Percentiles rank a stretch among this genome's conserved stretches.
These are phyloP conservation scores for Procavia capensis DNA, from an alignment of 2,113 vertebrate species.

Conservation along the genomic window DNA sequence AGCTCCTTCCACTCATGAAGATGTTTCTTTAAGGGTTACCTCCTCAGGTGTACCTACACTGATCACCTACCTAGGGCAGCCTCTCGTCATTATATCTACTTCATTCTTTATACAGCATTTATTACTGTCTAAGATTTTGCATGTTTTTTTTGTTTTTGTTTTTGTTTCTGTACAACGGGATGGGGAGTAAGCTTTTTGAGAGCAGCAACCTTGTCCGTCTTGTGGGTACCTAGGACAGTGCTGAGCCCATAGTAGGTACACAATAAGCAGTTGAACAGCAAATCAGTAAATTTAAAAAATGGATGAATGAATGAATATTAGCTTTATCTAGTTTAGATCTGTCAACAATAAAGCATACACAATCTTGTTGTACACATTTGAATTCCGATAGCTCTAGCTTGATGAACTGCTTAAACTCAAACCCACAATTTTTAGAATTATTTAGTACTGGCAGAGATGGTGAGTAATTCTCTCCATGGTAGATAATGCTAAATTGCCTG, in stretches of 20 bases:
- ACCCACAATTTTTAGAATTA: slow-evolving; percentile 59
- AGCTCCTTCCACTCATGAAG: not conserved
- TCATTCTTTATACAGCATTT: not conserved
- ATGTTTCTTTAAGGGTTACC: not conserved
- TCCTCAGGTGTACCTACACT: not conserved
- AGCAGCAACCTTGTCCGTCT: not conserved
- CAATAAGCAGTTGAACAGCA: not conserved
- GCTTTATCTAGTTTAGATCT: not conserved
- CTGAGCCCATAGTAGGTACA: not conserved
- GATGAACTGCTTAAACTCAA: slow-evolving; percentile 51
- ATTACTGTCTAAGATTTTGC: not conserved
- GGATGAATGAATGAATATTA: not conserved
- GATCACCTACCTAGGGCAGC: not conserved
- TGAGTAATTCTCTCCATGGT: slow-evolving; percentile 33
- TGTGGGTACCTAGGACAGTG: not conserved
- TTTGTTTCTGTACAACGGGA: not conserved
- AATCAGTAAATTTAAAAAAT: slow-evolving; percentile 7
- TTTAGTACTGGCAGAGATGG: slow-evolving; percentile 53
- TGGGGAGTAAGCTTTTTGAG: not conserved
- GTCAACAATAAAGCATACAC: not conserved
- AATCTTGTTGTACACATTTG: slow-evolving; percentile 23
- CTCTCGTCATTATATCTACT: not conserved
- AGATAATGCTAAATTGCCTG: slow-evolving; percentile 67
- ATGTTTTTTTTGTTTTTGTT: slow-evolving; percentile 5
- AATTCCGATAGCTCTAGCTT: slow-evolving; percentile 57